Evolutionary conservation across 2,888 invertebrate genomes (phyloP), one percentile per base, ranked within the genome.

Genomic region (Tetheella fluctuosa): DNA sequence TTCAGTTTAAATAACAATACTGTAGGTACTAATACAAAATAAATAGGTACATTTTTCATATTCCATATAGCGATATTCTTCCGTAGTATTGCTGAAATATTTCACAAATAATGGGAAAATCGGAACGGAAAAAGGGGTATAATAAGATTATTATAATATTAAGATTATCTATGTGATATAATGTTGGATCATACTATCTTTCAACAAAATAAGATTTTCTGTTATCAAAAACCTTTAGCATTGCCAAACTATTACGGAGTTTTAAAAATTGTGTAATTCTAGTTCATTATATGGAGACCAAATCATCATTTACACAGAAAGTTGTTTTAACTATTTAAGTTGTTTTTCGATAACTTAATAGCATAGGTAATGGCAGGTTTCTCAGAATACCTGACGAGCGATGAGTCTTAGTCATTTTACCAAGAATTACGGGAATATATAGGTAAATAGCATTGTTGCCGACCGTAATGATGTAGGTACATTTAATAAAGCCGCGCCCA

Each of bases 1-100:
- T 62, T 57, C 39, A 57, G 37, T 59, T 64, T 62, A 57, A 64
- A 64, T 57, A 64, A 62, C 34, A 20, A 54, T 17, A 15, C 15
- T 28, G 28, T 13, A 20, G 48, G 48, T 48, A 48, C n/a, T n/a
- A n/a, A n/a, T 34, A 34, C 39, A 15, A 15, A 48, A 48, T 42
- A 2, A 30, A 7, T n/a, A 42, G 17, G n/a, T 42, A 17, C 17
- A 8, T n/a, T 42, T 17, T n/a, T n/a, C n/a, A n/a, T n/a, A 2
- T 42, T 42, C 42, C 48, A n/a, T 10, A 0, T 15, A 20, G 3
- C 4, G 20, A 42, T 42, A 7, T 20, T 17, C 20, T 48, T 20
- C 39, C n/a, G 39, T 10, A n/a, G n/a, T 34, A 34, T 34, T 34
- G 34, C 13, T 13, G 2, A 34, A 13, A 34, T 13, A 34, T 34